Percentiles rank a stretch among this genome's conserved stretches.
Evolutionary conservation across 2,797 vertebrate genomes (phyloP).

Genomic region (Thripadectes ignobilis): DNA sequence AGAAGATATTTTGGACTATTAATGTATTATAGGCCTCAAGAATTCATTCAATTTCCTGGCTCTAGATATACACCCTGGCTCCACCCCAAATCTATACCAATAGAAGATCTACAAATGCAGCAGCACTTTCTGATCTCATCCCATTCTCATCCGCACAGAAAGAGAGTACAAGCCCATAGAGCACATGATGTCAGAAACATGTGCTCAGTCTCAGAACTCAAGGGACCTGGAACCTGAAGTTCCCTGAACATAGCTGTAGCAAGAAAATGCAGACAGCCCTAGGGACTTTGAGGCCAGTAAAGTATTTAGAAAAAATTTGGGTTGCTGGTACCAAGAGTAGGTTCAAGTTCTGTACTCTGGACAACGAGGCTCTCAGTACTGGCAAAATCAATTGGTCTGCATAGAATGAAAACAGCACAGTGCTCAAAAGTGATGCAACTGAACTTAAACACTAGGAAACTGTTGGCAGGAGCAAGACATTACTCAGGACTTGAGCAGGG

Average conservation of each 20-base stretch:
- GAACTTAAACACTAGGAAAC: not conserved
- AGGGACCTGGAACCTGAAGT: not conserved
- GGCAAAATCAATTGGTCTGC: not conserved
- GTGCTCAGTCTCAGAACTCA: not conserved
- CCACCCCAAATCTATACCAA: slow-evolving; percentile 1
- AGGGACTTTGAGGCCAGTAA: not conserved
- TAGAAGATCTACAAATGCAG: not conserved
- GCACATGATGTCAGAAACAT: not conserved
- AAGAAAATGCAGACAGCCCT: not conserved
- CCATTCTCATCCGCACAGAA: not conserved
- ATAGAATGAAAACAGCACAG: not conserved
- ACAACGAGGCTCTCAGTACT: fast-evolving
- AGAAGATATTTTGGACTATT: not conserved
- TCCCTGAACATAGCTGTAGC: not conserved
- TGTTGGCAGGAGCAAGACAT: not conserved
- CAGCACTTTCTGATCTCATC: not conserved
- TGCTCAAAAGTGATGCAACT: not conserved
- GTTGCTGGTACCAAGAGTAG: not conserved
- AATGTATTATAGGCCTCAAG: not conserved
- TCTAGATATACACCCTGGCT: not conserved
- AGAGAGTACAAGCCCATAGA: not conserved
- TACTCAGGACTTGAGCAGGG: not conserved
- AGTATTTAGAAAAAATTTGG: not conserved
- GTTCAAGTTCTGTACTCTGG: not conserved
- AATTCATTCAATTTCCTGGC: slow-evolving; percentile 8